phyloP scores from a whole-genome alignment of 2,888 invertebrate genomes.

The Halocaridina rubra region DNA sequence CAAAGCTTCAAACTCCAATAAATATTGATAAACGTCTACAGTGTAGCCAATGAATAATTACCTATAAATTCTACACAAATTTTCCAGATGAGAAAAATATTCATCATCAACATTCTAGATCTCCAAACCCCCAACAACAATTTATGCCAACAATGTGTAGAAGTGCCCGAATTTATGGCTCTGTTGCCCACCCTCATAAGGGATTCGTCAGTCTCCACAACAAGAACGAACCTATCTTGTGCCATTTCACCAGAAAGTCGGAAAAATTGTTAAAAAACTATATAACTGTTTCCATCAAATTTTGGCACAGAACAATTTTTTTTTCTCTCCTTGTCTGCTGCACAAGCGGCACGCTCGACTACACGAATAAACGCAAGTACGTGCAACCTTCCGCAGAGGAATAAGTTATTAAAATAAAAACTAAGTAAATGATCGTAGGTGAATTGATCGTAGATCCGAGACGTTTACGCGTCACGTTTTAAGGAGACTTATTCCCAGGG shows the following conservation, averaged over 20 bases:
- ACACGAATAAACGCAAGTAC: conserved; percentile 4
- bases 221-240: conserved; percentile 47
- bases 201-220: conserved; percentile 39
- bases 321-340: conserved; percentile 57
- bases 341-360: conserved; percentile 15
- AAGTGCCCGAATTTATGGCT: conserved; percentile 38
- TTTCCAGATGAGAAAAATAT: no score
- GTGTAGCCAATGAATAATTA: no score
- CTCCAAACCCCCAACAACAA: conserved; percentile 49
- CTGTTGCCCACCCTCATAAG: conserved; percentile 32
- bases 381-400: background rate
- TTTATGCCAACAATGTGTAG: conserved; percentile 52
- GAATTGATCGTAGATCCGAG: no score
- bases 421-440: no score
- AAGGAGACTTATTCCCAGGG: conserved; percentile 53
- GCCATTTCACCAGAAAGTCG: conserved; percentile 31
- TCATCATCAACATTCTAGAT: conserved; percentile 34
- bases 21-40: no score
- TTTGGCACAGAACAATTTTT: conserved; percentile 57
- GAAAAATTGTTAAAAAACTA: conserved; percentile 54
- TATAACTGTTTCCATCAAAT: conserved; percentile 48
- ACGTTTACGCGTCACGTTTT: no score
- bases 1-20: no score
- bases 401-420: no score
- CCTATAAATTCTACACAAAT: no score